Evolutionary conservation across 1,140 invertebrate genomes (phyloP).

Genomic region (Oscheius sp.): DNA sequence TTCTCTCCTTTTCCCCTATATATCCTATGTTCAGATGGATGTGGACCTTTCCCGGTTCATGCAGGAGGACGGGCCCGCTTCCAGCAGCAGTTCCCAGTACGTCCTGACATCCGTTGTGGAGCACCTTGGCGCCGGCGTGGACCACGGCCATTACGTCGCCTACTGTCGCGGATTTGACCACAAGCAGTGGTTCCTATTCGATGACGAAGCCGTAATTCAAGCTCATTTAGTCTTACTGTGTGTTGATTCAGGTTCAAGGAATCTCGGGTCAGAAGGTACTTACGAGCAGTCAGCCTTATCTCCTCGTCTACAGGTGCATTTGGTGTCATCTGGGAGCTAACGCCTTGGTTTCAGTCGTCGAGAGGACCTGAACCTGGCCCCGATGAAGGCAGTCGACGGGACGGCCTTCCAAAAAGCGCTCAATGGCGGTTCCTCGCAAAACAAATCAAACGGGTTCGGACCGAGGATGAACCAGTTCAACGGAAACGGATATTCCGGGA

Average conservation of each 20-base stretch:
- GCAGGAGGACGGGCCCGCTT: neutral
- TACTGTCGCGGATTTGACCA: constrained; percentile 25
- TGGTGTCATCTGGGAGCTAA: constrained; percentile 18
- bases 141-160: constrained; percentile 32
- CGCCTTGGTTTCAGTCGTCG: neutral
- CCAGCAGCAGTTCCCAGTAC: constrained; percentile 5
- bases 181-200: constrained; percentile 24
- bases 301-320: constrained; percentile 15
- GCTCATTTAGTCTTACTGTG: too few relatives aligned
- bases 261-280: neutral
- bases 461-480: neutral
- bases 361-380: neutral
- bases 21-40: constrained; percentile 30
- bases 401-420: neutral
- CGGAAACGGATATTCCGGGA: neutral
- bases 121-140: constrained; percentile 25
- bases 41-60: constrained; percentile 9
- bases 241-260: too few relatives aligned
- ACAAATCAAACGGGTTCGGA: neutral
- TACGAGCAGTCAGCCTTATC: constrained; percentile 10
- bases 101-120: constrained; percentile 22
- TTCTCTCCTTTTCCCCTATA: neutral
- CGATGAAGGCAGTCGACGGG: neutral
- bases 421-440: too few relatives aligned
- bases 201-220: constrained; percentile 24